Evolutionary conservation across 2,113 vertebrate genomes (phyloP).

Genomic region (Halichoerus grypus): DNA sequence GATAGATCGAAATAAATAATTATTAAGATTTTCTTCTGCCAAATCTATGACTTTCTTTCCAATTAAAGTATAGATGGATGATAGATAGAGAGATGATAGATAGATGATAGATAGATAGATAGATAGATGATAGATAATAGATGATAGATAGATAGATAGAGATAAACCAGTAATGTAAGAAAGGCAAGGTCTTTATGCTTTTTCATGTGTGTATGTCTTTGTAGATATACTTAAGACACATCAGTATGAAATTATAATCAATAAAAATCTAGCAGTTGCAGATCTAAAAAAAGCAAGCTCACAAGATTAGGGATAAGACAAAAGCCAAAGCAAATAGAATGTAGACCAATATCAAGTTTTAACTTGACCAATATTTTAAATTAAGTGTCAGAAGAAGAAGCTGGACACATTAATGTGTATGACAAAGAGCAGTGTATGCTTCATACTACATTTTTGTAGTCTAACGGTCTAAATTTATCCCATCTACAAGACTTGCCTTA

Average conservation of each 20-base stretch:
- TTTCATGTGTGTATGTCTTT: slow-evolving; percentile 8
- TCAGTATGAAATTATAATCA: slow-evolving; percentile 56
- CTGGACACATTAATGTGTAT: background rate
- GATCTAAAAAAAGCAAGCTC: slow-evolving; percentile 39
- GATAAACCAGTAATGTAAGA: background rate
- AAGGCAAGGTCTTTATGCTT: background rate
- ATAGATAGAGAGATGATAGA: background rate
- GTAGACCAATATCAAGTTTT: slow-evolving; percentile 38
- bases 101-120: background rate
- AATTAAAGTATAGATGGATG: background rate
- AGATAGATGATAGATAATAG: background rate
- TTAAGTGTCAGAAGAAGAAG: slow-evolving; percentile 35
- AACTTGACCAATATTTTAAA: slow-evolving; percentile 33
- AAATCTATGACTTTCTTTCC: background rate
- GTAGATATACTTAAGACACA: background rate
- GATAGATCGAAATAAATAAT: background rate
- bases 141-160: background rate
- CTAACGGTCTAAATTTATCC: slow-evolving; percentile 51
- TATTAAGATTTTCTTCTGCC: background rate
- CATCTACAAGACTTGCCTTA: background rate
- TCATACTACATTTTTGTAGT: background rate
- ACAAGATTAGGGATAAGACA: slow-evolving; percentile 32
- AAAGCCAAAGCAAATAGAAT: background rate
- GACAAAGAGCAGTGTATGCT: background rate
- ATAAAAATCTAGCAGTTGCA: slow-evolving; percentile 36